Base-by-base conservation (phyloP, 2,888 invertebrate species). In the Chromoteleia sp. region DNA sequence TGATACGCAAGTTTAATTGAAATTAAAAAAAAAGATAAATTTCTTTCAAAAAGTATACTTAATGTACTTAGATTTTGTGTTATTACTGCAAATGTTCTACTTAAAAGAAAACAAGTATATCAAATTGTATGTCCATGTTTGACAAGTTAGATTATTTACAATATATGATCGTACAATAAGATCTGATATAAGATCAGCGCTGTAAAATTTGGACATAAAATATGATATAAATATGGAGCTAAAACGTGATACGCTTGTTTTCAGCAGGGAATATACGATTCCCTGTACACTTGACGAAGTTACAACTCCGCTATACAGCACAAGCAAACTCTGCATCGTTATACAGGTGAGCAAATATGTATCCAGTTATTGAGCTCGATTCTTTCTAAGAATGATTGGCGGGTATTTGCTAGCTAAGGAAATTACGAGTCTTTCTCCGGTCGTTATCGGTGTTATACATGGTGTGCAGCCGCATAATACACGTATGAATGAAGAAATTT, bases 351-450 rank as follows among this genome's bases (percentile, higher is more conserved):
- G 58, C 58, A 65, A 75, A 75, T 75, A 65, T 75, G 65, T 65
- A 56, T 65, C 50, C 74, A 75, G 65, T 63, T 54, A 65, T 75
- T 19, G 65, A 65, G 56, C 58, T 75, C 74, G 45, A 50, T 75
- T 75, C 74, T 75, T 56, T 75, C 58, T 58, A 75, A 75, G 74
- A 48, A 54, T 58, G 74, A 65, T 63, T 75, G 45, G 12, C 12
- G 65, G 19, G 14, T 75, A 56, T 75, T 75, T 75, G 65, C 65
- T 48, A 41, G 56, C 29, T 48, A 50, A 75, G 74, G 56, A 75
- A 75, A 75, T 75, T 75, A 75, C 74, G 19, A 75, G 29, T 41
- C 74, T 75, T 75, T 65, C 74, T 65, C n/a, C 74, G 36, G 65
- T 41, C 59, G 39, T 61, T 25, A 58, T 58, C 56, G 17, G 10